Percentiles rank a stretch among this genome's conserved stretches.
Conservation (phyloP, 2,113 vertebrate genomes). For the Channa maculata region DNA sequence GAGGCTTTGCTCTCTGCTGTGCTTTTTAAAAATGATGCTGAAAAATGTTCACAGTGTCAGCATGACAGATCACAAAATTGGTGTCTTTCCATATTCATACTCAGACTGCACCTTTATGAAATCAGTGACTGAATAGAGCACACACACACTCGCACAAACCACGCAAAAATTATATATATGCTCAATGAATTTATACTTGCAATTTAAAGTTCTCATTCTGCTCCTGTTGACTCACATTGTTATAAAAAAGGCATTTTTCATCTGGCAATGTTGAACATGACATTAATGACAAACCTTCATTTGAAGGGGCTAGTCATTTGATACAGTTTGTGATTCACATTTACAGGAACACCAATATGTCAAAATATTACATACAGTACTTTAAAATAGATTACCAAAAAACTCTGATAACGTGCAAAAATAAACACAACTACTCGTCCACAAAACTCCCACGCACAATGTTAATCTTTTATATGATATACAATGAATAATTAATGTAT, state of each 20-base stretch:
- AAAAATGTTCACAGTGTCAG: constrained; percentile 62
- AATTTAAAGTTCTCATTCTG: constrained; percentile 50
- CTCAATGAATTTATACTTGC: constrained; percentile 35
- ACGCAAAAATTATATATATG: constrained; percentile 31
- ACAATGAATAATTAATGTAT: constrained; percentile 76
- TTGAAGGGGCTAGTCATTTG: constrained; percentile 63
- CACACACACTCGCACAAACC: constrained; percentile 32
- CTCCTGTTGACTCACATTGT: constrained; percentile 9
- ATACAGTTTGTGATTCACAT: constrained; percentile 66
- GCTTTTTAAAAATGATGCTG: constrained; percentile 53
- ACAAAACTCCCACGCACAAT: constrained; percentile 73
- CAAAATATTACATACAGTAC: constrained; percentile 72
- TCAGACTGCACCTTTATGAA: constrained; percentile 16
- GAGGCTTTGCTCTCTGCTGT: constrained; percentile 46
- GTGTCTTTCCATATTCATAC: constrained; percentile 10
- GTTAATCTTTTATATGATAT: constrained; percentile 76
- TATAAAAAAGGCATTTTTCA: constrained; percentile 42
- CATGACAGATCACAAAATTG: constrained; percentile 44
- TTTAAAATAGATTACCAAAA: constrained; percentile 71
- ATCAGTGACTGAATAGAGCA: constrained; percentile 8
- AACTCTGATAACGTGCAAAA: constrained; percentile 75
- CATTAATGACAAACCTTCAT: constrained; percentile 4
- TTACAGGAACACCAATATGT: constrained; percentile 75
- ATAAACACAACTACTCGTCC: constrained; percentile 69
- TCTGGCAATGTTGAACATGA: constrained; percentile 31